Evolutionary conservation across 2,888 invertebrate genomes (phyloP).

Genomic region (Lottia scabra): DNA sequence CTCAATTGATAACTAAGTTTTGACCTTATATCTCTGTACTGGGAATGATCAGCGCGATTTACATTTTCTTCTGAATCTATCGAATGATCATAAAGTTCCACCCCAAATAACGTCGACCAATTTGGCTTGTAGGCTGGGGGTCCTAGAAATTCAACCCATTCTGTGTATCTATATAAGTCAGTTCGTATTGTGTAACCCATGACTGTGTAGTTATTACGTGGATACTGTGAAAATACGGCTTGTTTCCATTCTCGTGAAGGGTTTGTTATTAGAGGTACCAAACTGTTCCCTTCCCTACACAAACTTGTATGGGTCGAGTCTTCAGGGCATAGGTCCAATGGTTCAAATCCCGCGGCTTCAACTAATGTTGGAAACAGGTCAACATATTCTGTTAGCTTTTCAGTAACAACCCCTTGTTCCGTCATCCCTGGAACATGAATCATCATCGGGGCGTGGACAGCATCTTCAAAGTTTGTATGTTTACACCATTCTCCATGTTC

Average conservation of each 20-base stretch:
- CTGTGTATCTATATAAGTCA: constrained; percentile 44
- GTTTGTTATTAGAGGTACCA: constrained; percentile 29
- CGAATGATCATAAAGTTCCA: constrained; percentile 38
- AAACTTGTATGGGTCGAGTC: constrained; percentile 16
- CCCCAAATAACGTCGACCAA: constrained; percentile 27
- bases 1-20: constrained; percentile 38
- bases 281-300: constrained; percentile 34
- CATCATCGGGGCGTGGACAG: constrained; percentile 51
- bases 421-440: constrained; percentile 37
- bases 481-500: constrained; percentile 44
- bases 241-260: constrained; percentile 16
- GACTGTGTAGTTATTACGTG: constrained; percentile 3
- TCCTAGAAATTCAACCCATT: constrained; percentile 37
- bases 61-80: constrained; percentile 38
- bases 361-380: constrained; percentile 48
- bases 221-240: constrained; percentile 24
- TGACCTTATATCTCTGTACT: constrained; percentile 48
- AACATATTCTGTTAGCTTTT: constrained; percentile 40
- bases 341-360: constrained; percentile 37
- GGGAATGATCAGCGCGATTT: constrained; percentile 34
- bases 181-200: constrained; percentile 48
- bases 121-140: constrained; percentile 27
- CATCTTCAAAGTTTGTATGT: constrained; percentile 48
- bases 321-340: constrained; percentile 19
- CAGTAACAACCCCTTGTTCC: constrained; percentile 28